Evolutionary conservation across 2,888 invertebrate species (phyloP).

Genomic region (Eupeodes luniger): DNA sequence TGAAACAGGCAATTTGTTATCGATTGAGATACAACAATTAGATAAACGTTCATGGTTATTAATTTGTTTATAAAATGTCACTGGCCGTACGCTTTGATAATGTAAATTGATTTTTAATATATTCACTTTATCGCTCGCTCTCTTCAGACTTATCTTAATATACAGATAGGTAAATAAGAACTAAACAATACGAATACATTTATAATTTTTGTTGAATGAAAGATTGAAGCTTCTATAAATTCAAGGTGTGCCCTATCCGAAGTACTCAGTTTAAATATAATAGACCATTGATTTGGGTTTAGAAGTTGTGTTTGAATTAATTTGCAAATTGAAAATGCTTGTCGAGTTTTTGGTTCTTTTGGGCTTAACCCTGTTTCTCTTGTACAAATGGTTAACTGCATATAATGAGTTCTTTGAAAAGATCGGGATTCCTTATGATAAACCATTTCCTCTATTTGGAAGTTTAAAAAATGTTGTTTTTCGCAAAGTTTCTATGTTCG

Average conservation of each 20-base stretch:
- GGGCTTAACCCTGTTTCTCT: slow-evolving; percentile 38
- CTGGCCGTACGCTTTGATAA: too few species aligned
- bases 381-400: slow-evolving; percentile 79
- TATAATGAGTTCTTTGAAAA: slow-evolving; percentile 79
- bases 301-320: neutral
- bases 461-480: slow-evolving; percentile 78
- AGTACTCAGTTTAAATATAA: neutral
- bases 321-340: slow-evolving; percentile 11
- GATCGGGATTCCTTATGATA: slow-evolving; percentile 77
- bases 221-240: too few species aligned
- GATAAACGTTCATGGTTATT: too few species aligned
- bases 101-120: too few species aligned
- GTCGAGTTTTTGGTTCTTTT: slow-evolving; percentile 34
- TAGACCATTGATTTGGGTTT: neutral
- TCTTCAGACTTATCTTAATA: too few species aligned
- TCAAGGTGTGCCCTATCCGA: neutral
- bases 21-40: too few species aligned
- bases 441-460: slow-evolving; percentile 77
- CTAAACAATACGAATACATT: too few species aligned
- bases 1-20: too few species aligned
- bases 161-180: too few species aligned
- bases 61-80: too few species aligned
- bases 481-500: slow-evolving; percentile 84
- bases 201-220: too few species aligned
- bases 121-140: too few species aligned